phyloP scores from a whole-genome alignment of 2,113 vertebrate genomes.

The Galeopterus variegatus region DNA sequence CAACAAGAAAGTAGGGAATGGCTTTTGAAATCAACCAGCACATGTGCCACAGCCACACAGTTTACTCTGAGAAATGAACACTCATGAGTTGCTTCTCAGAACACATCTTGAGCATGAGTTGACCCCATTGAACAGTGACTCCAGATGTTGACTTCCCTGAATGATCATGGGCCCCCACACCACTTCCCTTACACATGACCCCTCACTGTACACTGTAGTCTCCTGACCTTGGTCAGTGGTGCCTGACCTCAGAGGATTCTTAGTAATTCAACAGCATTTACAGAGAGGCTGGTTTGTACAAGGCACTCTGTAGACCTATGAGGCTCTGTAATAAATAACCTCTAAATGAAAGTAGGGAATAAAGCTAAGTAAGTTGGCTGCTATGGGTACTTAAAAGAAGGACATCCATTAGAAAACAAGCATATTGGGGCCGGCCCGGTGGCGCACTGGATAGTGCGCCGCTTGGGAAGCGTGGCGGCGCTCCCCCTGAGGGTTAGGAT shows the following conservation, averaged over 20 bases:
- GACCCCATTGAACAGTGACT: background rate
- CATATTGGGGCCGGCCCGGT: too few species aligned
- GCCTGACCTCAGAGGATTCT: background rate
- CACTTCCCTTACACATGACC: too few species aligned
- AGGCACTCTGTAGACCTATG: background rate
- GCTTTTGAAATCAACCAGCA: background rate
- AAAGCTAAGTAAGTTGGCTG: background rate
- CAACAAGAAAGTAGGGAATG: background rate
- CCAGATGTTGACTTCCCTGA: background rate
- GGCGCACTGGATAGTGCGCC: too few species aligned
- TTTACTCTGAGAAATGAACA: background rate
- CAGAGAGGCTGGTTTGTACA: background rate
- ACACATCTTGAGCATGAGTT: background rate
- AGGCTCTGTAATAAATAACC: background rate
- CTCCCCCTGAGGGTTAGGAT: too few species aligned
- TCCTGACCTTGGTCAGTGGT: background rate
- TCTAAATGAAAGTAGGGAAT: background rate
- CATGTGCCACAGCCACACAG: background rate
- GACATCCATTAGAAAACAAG: background rate
- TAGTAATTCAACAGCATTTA: background rate
- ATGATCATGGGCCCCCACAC: rapidly evolving
- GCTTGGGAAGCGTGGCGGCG: too few species aligned
- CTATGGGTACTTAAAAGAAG: background rate
- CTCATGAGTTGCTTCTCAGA: background rate
- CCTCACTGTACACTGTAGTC: background rate